Evolutionary conservation across 2,888 invertebrate species (phyloP), one percentile per base, ranked within the genome.

Genomic region (Caenorhabditis panamensis): DNA sequence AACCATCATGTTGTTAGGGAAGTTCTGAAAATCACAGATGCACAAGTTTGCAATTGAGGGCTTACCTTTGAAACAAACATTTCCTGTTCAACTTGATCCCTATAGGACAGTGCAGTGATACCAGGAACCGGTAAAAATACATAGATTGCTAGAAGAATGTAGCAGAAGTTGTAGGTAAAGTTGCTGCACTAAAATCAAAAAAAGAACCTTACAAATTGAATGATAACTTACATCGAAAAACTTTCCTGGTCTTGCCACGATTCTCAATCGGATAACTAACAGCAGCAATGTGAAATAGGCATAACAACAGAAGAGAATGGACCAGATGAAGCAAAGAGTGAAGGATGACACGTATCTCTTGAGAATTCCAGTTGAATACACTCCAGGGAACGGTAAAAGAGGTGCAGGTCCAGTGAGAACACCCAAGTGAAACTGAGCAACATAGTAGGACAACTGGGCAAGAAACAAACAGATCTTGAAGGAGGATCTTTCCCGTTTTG

Each of bases 1-100:
- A 31, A 31, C 31, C 31, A 6, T 20, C 53, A 53, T 26, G 53
- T 53, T 53, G 24, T 53, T 53, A 5, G 53, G 53, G 26, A 26
- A 53, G 6, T 26, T 53, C 53, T 53, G 53, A 26, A 53, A 8
- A 13, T 18, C 18, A 9, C 3, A 18, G 6, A 1, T 49, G 13
- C 20, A 13, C 16, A 4, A 13, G 5, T 22, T 22, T 6, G 6
- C 4, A 6, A 31, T 11, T 53, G 16, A 26, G 11, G 18, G 5
- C 22, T 22, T 26, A 53, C 53, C 26, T 4, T 16, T 26, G 2
- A 1, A 9, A 53, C 53, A 26, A 53, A 53, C 22, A 13, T 4
- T 26, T 26, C 2, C 53, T 26, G 24, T 2, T 53, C 13, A 2
- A 26, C 26, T 26, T 16, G 1, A 16, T 24, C 24, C 4, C 22